Evolutionary conservation across 2,797 vertebrate genomes (phyloP), one percentile per base, ranked within the genome.

Genomic region (Coregonus sp.): DNA sequence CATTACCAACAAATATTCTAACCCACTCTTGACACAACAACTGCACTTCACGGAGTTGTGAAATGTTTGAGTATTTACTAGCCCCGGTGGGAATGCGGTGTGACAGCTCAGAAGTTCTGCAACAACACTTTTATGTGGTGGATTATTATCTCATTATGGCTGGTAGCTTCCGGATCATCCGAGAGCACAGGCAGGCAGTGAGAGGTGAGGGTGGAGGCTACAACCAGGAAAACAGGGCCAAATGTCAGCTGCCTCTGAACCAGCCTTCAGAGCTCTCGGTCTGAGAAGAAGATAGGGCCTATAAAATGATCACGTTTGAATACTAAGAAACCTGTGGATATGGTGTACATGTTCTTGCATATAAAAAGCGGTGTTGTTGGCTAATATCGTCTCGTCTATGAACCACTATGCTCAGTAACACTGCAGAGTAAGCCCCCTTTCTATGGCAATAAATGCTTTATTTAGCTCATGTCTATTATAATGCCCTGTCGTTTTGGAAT

Each of bases 131-230:
- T 59, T 7, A 59, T 59, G 56, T 9, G n/a, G 56, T 59, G n/a
- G 56, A 20, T 59, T 18, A 59, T 25, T 63, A 63, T 63, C 59
- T 63, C 9, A 25, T 61, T 9, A 25, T n/a, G n/a, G 7, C 40
- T 47, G 40, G 40, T 12, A 47, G 40, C 0, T 47, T 63, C 59
- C 7, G 25, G 16, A 63, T 63, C 59, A 63, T 20, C 20, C 20
- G 65, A 33, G 14, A 16, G 35, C 65, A 67, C 29, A 16, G 15
- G 15, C 65, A 33, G 31, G 65, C 14, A 29, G 63, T 31, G 70
- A 29, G 51, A 82, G 75, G 78, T 85, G 31, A 18, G 18, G 4
- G 29, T 52, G 31, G 11, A 54, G 18, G 54, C 5, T 56, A 18
- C 16, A 47, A 47, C 40, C 9, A 47, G 40, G 40, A 47, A 9